Evolutionary conservation across 2,797 vertebrate species (phyloP).

Genomic region (Coilia nasus): DNA sequence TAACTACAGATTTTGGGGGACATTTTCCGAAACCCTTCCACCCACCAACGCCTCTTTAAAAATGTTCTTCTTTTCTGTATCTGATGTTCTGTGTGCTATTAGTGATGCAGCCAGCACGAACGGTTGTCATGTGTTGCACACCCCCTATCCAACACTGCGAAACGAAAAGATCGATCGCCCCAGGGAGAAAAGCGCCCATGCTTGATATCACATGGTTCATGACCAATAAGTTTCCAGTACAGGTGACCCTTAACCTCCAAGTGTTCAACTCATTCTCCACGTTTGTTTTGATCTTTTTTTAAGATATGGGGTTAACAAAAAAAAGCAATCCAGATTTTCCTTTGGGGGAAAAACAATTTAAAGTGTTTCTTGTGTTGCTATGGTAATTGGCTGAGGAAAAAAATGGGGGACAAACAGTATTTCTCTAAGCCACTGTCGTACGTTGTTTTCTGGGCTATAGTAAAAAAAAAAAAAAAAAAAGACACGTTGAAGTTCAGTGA

Average conservation of each 20-base stretch:
- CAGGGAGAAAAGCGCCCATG: constrained; percentile 91
- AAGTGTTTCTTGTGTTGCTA: not conserved
- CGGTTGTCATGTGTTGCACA: constrained; percentile 99
- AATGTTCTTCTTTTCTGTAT: constrained; percentile 99
- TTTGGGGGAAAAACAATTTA: not conserved
- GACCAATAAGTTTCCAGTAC: constrained; percentile 99
- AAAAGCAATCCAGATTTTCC: constrained; percentile 30
- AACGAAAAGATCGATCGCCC: constrained; percentile 85
- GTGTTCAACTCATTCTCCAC: constrained; percentile 97
- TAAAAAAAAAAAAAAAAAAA: constrained; percentile 60
- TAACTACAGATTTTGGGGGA: constrained; percentile 83
- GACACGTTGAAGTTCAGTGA: constrained; percentile 29
- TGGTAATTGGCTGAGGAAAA: constrained; percentile 1
- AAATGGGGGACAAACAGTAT: not conserved
- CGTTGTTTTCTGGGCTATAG: not conserved
- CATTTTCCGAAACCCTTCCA: constrained; percentile 82
- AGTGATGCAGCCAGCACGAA: constrained; percentile 99
- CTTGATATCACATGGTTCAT: constrained; percentile 99
- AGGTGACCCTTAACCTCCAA: constrained; percentile 99
- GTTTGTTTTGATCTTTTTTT: constrained; percentile 75
- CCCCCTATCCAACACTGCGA: constrained; percentile 97
- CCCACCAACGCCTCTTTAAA: constrained; percentile 65
- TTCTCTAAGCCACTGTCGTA: not conserved
- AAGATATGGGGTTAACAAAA: constrained; percentile 41
- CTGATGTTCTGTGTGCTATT: constrained; percentile 99